phyloP scores from a whole-genome alignment of 2,797 vertebrate genomes.

The Glossophaga mutica region DNA sequence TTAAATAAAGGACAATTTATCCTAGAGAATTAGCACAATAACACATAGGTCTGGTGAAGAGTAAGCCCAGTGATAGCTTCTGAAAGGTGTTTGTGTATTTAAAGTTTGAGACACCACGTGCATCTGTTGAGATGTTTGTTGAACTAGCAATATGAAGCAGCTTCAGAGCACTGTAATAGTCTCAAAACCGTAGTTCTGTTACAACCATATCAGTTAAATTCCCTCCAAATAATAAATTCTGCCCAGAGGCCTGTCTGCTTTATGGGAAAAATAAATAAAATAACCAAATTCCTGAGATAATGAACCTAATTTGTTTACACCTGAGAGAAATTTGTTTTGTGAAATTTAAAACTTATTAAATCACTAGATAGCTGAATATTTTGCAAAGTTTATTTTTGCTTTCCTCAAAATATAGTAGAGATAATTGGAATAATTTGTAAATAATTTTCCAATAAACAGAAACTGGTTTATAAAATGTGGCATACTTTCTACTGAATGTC shows the following conservation, averaged over 20 bases:
- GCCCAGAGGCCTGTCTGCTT: not conserved
- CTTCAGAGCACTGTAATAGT: not conserved
- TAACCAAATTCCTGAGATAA: constrained; percentile 34
- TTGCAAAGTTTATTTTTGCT: constrained; percentile 16
- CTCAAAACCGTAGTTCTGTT: constrained; percentile 13
- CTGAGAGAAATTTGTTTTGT: constrained; percentile 42
- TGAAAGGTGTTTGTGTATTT: constrained; percentile 6
- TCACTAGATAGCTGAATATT: constrained; percentile 22
- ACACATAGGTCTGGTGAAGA: not conserved
- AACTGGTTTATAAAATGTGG: not conserved
- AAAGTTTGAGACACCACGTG: not conserved
- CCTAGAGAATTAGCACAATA: not conserved
- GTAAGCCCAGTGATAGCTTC: not conserved
- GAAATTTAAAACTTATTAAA: constrained; percentile 17
- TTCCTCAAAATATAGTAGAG: constrained; percentile 29
- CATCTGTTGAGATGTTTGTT: not conserved
- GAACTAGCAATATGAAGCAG: not conserved
- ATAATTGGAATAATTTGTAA: constrained; percentile 30
- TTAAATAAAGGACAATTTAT: not conserved
- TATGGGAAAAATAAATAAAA: constrained; percentile 37
- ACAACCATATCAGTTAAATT: constrained; percentile 13
- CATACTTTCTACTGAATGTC: not conserved
- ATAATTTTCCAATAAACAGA: not conserved
- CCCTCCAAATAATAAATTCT: not conserved
- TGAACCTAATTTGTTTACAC: constrained; percentile 29